Evolutionary conservation across 1,140 invertebrate species (phyloP).

Genomic region (Cryptotermes secundus): DNA sequence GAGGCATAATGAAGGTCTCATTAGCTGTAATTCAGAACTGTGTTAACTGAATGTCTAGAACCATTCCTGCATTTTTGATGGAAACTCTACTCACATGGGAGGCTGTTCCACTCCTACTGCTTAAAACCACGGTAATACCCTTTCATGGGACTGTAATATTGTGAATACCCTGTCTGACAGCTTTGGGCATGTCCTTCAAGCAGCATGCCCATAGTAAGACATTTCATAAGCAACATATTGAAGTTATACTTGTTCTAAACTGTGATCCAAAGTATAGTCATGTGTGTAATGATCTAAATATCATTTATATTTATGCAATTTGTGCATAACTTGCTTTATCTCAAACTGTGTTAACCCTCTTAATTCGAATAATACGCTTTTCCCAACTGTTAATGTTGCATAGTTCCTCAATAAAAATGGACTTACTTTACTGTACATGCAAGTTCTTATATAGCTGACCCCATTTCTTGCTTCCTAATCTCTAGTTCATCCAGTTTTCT

Average conservation of each 20-base stretch:
- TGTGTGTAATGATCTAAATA: background rate
- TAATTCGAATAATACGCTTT: background rate
- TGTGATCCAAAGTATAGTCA: background rate
- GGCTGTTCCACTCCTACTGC: no score
- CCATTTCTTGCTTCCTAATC: no score
- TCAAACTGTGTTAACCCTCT: background rate
- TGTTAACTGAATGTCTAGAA: background rate
- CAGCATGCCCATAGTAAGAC: background rate
- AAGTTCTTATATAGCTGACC: no score
- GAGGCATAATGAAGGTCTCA: background rate
- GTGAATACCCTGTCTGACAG: background rate
- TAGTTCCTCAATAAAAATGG: background rate
- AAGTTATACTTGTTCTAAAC: background rate
- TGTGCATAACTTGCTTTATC: background rate
- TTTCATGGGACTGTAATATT: no score
- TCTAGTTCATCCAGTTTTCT: no score
- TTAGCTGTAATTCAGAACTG: background rate
- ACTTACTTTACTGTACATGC: background rate
- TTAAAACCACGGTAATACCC: no score
- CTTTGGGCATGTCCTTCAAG: background rate
- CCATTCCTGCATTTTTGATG: background rate
- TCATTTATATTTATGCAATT: background rate
- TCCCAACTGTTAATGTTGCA: background rate
- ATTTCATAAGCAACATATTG: background rate
- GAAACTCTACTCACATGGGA: no score